phyloP scores from a whole-genome alignment of 2,797 vertebrate species.

The Podarcis siculus region DNA sequence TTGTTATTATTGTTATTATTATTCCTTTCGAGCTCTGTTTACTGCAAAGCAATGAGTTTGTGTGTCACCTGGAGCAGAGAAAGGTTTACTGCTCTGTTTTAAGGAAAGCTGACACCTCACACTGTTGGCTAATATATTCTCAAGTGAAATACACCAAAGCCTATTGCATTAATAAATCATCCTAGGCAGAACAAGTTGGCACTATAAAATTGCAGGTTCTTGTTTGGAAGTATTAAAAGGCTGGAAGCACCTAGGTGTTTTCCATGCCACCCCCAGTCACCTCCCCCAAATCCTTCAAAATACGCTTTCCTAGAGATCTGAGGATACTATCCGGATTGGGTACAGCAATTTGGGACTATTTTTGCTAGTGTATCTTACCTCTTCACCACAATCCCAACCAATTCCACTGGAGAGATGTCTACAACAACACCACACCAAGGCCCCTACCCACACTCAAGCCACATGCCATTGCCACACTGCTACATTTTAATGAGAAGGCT shows the following conservation, averaged over 20 bases:
- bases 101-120: slow-evolving; percentile 8
- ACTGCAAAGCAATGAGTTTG: slow-evolving; percentile 17
- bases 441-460: no score
- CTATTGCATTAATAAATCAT: slow-evolving; percentile 46
- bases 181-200: not conserved
- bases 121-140: slow-evolving; percentile 14
- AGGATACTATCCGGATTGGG: not conserved
- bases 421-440: not conserved
- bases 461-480: no score
- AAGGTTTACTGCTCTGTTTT: slow-evolving; percentile 16
- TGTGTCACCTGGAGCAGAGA: not conserved
- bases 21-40: slow-evolving; percentile 20
- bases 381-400: not conserved
- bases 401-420: not conserved
- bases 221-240: slow-evolving; percentile 18
- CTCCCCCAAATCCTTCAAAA: not conserved
- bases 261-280: not conserved
- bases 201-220: not conserved
- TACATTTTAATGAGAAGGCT: no score
- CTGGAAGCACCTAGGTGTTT: not conserved
- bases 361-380: not conserved
- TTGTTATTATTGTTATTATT: not conserved
- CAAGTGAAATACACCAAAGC: slow-evolving; percentile 22
- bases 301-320: not conserved
- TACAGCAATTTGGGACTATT: not conserved